A percentile compares a stretch with the other conserved stretches of the same genome.
These are phyloP conservation scores for Periophthalmodon schlosseri DNA, from an alignment of 2,113 vertebrate species.

Conservation along the genomic window DNA sequence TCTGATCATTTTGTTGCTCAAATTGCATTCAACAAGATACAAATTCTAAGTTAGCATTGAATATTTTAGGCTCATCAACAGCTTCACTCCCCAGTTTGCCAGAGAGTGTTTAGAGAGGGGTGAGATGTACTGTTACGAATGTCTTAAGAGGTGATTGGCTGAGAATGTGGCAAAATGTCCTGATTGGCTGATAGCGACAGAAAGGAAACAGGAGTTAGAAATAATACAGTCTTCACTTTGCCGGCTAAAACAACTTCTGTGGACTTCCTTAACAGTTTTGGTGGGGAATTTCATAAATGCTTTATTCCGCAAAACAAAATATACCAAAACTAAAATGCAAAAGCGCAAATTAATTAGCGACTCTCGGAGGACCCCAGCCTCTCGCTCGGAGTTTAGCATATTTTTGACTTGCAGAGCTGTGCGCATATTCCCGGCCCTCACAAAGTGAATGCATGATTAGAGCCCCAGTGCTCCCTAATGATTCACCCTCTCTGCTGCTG, in stretches of 20 bases:
- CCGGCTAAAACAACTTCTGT: neutral
- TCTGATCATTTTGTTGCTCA: too few species aligned
- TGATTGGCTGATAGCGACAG: neutral
- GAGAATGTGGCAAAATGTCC: neutral
- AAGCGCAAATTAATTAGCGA: slow-evolving; percentile 42
- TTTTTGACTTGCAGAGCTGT: slow-evolving; percentile 64
- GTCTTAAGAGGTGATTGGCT: neutral
- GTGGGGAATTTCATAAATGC: slow-evolving; percentile 9
- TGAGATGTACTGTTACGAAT: too few species aligned
- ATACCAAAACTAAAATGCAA: slow-evolving; percentile 44
- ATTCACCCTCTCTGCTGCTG: slow-evolving; percentile 57
- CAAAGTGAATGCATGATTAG: slow-evolving; percentile 56
- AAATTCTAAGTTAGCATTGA: too few species aligned
- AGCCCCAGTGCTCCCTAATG: slow-evolving; percentile 41
- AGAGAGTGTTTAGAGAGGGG: too few species aligned
- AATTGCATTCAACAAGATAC: too few species aligned
- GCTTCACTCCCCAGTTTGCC: too few species aligned
- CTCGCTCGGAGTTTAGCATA: slow-evolving; percentile 45
- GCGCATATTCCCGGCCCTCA: slow-evolving; percentile 48
- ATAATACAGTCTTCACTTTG: neutral
- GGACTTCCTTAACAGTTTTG: neutral
- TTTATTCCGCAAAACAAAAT: slow-evolving; percentile 42
- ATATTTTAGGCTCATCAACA: too few species aligned
- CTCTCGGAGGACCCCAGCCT: slow-evolving; percentile 49
- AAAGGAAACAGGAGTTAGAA: neutral